phyloP scores from a whole-genome alignment of 2,797 vertebrate species.

The Cryptoprocta ferox region DNA sequence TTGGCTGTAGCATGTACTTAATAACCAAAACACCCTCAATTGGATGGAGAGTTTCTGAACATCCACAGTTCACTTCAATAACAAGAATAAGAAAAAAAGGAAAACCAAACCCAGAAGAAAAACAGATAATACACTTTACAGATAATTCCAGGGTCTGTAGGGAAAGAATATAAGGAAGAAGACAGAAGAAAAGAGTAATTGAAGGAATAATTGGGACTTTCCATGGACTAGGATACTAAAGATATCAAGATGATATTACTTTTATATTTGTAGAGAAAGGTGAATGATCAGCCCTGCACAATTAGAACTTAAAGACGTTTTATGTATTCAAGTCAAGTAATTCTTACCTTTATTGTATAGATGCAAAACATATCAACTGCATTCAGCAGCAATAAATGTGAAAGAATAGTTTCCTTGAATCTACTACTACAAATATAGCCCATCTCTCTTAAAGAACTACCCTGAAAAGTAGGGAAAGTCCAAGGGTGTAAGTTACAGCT shows the following conservation, averaged over 20 bases:
- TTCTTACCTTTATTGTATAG: neutral
- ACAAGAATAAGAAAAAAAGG: neutral
- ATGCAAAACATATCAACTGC: neutral
- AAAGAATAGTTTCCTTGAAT: constrained; percentile 4
- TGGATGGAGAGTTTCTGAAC: neutral
- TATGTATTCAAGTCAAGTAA: neutral
- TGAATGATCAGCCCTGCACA: constrained; percentile 6
- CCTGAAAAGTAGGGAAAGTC: neutral
- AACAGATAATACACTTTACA: neutral
- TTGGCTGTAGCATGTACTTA: neutral
- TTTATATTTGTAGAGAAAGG: constrained; percentile 15
- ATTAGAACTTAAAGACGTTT: constrained; percentile 3
- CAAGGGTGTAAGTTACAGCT: neutral
- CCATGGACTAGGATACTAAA: neutral
- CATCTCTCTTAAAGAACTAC: neutral
- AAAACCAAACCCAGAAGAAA: neutral
- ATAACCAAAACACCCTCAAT: neutral
- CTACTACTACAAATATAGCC: neutral
- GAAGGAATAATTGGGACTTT: neutral
- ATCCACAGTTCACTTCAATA: neutral
- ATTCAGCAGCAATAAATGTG: neutral
- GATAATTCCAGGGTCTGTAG: neutral
- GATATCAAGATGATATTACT: neutral
- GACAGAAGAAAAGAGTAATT: neutral
- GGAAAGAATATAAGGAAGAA: neutral